Evolutionary conservation across 92 coral and sea anemone genomes (phyloP), one percentile per base, ranked within the genome.

Genomic region (Phenganax stokvisi): DNA sequence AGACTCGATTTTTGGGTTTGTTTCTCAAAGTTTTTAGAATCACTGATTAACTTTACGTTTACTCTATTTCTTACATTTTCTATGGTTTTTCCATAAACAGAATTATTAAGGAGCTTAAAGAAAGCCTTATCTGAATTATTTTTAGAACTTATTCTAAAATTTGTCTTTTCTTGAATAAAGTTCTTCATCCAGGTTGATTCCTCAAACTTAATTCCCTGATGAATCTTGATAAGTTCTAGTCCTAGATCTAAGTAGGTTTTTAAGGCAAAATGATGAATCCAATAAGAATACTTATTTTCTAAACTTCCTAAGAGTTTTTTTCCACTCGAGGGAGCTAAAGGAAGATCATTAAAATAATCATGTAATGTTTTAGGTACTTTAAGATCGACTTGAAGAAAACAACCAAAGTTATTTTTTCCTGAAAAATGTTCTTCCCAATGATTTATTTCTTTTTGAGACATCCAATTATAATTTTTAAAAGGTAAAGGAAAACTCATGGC

Each of bases 381-480:
- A 2, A 80, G 5, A 67, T 80, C 84, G 6, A 80, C 84, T 52
- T 80, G 81, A 12, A 59, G 25, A 13, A 59, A 13, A 59, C 65
- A 59, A 1, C n/a, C n/a, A 1, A 1, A 7, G 4, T 7, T 3
- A 2, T 20, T 13, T 80, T 80, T 64, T 28, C 67, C 25, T 16
- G 0, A 17, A 9, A 2, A 78, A 0, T 0, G 57, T 25, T 5
- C 9, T 5, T 5, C 2, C 25, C 47, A 37, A 37, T 5, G 5
- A 37, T 37, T 5, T 5, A 37, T 5, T 37, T 37, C 47, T 37
- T 37, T 5, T 37, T 5, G 47, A 37, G 47, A 10, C 82, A 78
- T 61, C 74, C 82, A 57, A 6, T 29, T 10, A 12, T 57, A 57
- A 9, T 7, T 55, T 0, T 28, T 51, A 2, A 3, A 3, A 11